Base-by-base conservation (phyloP, 2,888 invertebrate species). In the Bellardia pandia region DNA sequence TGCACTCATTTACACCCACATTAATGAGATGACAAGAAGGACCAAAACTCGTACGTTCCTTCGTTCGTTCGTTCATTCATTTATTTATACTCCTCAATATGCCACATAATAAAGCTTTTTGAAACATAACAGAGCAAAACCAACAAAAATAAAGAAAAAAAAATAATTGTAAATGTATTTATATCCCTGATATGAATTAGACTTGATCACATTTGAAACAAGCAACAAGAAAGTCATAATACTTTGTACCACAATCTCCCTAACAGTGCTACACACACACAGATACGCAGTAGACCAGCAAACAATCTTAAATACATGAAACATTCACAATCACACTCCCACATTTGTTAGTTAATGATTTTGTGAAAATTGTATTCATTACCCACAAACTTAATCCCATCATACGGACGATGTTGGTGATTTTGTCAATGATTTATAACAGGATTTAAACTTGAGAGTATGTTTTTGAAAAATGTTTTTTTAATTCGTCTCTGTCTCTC, bases 401-500 rank as follows among this genome's bases (percentile, higher is more conserved):
- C 56, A 45, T 69, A 66, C 14, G 30, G 23, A 75, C 58, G 78
- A 68, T 86, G 64, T 58, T 76, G 62, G 37, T 77, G 71, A 72
- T 71, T 76, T 86, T 75, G 83, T 58, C 75, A 66, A 83, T 71
- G 83, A 84, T 86, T 84, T 86, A 86, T 84, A 80, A 66, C 76
- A 51, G 71, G 71, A 78, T 71, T 76, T 78, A 79, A 83, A 77
- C 45, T 62, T 62, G 42, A 5, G 33, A n/a, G 23, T 37, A 3
- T 33, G 16, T 62, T 60, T 76, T 40, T 45, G 80, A 48, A 53
- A 40, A 23, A 83, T 56, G 40, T 48, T 58, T 9, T 58, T 8
- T 30, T 4, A 66, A 37, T 33, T 11, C 16, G 1, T 62, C 13
- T 30, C 8, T 9, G 4, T 51, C 16, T 33, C 11, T 62, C 40